These are phyloP conservation scores for Peribatodes rhomboidaria DNA, from an alignment of 2,888 invertebrate genomes.

Conservation along the genomic window DNA sequence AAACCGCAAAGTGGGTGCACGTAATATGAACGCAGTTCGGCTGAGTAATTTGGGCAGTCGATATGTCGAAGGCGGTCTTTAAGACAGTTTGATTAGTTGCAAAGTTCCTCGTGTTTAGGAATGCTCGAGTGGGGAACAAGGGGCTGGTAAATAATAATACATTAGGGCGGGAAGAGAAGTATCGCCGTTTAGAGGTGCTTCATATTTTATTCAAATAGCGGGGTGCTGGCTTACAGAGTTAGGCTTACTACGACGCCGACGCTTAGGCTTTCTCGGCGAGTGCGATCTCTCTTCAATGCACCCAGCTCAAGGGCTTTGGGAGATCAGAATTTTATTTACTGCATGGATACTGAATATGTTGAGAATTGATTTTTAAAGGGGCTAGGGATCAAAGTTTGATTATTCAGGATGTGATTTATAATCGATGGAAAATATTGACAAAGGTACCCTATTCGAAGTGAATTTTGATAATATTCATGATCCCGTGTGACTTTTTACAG, in stretches of 20 bases:
- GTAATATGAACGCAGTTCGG: constrained; percentile 48
- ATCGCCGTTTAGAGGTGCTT: constrained; percentile 21
- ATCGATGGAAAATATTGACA: no score
- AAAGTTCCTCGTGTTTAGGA: constrained; percentile 59
- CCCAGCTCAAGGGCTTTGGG: constrained; percentile 7
- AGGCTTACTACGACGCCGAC: not conserved
- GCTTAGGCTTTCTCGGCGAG: not conserved
- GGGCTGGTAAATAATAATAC: constrained; percentile 37
- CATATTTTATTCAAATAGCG: constrained; percentile 5
- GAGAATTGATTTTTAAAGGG: not conserved
- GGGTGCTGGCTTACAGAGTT: not conserved
- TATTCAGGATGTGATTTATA: no score
- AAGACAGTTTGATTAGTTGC: constrained; percentile 80
- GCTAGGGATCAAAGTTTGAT: not conserved
- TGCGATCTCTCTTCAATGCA: constrained; percentile 22
- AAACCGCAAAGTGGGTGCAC: constrained; percentile 39
- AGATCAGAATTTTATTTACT: constrained; percentile 10
- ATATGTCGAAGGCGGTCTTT: constrained; percentile 72
- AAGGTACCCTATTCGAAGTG: no score
- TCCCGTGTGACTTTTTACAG: no score
- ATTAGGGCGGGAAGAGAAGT: constrained; percentile 29
- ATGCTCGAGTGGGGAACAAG: constrained; percentile 39
- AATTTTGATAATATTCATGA: no score
- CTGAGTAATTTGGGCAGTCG: constrained; percentile 69
- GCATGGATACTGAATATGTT: not conserved